These are phyloP conservation scores for Saccopteryx leptura DNA, from an alignment of 2,113 vertebrate species.

Conservation along the genomic window DNA sequence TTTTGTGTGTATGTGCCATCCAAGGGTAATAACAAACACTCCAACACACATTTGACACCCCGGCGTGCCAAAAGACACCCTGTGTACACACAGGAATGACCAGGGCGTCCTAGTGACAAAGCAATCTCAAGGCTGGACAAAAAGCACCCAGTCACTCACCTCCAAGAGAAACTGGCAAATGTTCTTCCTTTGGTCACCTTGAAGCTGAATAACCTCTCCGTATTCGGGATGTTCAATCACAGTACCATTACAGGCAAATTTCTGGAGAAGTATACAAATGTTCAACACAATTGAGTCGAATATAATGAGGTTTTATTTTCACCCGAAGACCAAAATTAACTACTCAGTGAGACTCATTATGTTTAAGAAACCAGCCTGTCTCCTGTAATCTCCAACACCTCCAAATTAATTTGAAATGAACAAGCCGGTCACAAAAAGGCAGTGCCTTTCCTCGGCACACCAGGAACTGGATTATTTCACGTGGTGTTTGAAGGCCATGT, in stretches of 20 bases:
- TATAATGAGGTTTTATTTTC: background rate
- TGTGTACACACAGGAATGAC: fast-evolving
- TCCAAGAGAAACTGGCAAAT: slow-evolving; percentile 94
- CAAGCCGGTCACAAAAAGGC: background rate
- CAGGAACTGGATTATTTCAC: background rate
- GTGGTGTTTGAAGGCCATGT: background rate
- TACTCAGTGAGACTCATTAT: fast-evolving
- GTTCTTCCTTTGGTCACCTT: slow-evolving; percentile 93
- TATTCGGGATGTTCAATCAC: slow-evolving; percentile 94
- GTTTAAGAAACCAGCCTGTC: background rate
- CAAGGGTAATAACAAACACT: background rate
- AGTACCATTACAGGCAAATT: slow-evolving; percentile 94
- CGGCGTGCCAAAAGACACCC: too few relatives aligned
- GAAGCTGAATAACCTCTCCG: slow-evolving; percentile 94
- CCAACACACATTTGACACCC: background rate
- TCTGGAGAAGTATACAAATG: slow-evolving; percentile 83
- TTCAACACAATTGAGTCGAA: background rate
- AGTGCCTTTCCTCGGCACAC: background rate
- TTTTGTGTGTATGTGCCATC: background rate
- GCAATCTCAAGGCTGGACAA: background rate
- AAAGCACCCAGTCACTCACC: slow-evolving; percentile 84
- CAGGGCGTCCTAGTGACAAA: background rate
- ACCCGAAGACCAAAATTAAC: background rate
- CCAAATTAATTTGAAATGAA: background rate
- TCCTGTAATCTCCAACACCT: background rate